phyloP scores from a whole-genome alignment of 2,797 vertebrate genomes.

The Myripristis murdjan region DNA sequence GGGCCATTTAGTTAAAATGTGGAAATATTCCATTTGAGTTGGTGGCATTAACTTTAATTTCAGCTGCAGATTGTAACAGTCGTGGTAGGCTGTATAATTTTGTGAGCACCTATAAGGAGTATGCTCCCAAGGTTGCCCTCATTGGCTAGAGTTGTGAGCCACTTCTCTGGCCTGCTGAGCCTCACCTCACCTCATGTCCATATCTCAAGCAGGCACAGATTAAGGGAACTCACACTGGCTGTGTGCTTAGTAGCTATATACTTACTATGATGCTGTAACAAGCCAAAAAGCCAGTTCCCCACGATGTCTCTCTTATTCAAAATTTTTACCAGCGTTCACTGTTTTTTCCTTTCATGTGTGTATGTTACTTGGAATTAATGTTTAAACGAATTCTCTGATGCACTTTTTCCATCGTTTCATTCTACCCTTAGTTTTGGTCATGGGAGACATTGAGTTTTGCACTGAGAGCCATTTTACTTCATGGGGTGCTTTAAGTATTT shows the following conservation, averaged over 20 bases:
- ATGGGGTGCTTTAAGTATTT: neutral
- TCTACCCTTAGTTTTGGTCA: slow-evolving; percentile 16
- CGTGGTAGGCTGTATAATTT: neutral
- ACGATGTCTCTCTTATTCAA: slow-evolving; percentile 19
- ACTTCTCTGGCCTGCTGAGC: slow-evolving; percentile 21
- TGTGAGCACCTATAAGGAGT: neutral
- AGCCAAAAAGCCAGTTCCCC: slow-evolving; percentile 29
- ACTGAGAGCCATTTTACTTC: slow-evolving; percentile 20
- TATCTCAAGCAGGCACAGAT: slow-evolving; percentile 13
- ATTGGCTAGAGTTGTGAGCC: slow-evolving; percentile 11
- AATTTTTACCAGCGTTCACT: neutral
- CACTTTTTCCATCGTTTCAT: slow-evolving; percentile 30
- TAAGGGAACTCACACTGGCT: neutral
- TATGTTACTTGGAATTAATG: slow-evolving; percentile 36
- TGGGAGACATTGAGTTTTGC: slow-evolving; percentile 32
- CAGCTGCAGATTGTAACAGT: neutral
- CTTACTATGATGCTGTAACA: slow-evolving; percentile 45
- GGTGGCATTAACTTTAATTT: neutral
- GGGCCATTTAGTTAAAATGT: neutral
- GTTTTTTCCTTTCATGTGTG: slow-evolving; percentile 13
- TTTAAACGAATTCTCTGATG: slow-evolving; percentile 2
- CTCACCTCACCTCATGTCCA: slow-evolving; percentile 21
- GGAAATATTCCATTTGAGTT: slow-evolving; percentile 1
- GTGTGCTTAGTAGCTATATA: slow-evolving; percentile 47
- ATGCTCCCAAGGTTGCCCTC: slow-evolving; percentile 25